Conservation (phyloP, 2,888 invertebrate species). For the Agrenia bidenticulata region DNA sequence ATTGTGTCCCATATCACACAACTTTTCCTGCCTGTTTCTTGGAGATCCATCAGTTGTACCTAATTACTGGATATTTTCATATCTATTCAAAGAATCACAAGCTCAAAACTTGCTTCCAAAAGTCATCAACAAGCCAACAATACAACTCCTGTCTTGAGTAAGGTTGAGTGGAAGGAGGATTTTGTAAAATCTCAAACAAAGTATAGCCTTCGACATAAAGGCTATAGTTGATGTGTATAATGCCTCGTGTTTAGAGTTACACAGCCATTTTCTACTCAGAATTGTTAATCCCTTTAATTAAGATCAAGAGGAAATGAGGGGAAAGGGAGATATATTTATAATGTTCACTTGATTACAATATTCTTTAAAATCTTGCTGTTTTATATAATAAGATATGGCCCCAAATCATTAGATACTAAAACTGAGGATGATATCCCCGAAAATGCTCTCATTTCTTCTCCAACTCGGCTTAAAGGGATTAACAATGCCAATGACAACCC, state of each 20-base stretch:
- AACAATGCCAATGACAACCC: background rate
- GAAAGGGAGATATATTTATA: constrained; percentile 26
- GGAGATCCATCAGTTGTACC: too few relatives aligned
- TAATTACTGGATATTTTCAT: too few relatives aligned
- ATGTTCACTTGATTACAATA: constrained; percentile 33
- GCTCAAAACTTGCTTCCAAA: too few relatives aligned
- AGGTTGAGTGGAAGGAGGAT: too few relatives aligned
- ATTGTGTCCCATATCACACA: too few relatives aligned
- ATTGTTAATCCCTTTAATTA: constrained; percentile 52
- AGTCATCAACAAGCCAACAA: too few relatives aligned
- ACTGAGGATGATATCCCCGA: background rate
- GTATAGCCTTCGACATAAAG: constrained; percentile 9
- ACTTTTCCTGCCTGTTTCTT: background rate
- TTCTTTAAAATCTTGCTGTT: constrained; percentile 34
- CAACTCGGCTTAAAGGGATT: background rate
- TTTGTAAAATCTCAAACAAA: too few relatives aligned
- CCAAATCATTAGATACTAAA: background rate
- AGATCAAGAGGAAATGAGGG: constrained; percentile 47
- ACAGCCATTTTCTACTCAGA: constrained; percentile 29
- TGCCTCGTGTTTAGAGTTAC: too few relatives aligned
- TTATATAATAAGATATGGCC: background rate
- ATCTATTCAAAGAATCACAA: too few relatives aligned
- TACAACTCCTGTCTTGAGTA: too few relatives aligned
- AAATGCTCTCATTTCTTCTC: background rate
- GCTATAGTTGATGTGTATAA: too few relatives aligned